Base-by-base conservation (phyloP, 2,888 invertebrate species). In the Ptychoptera albimana region DNA sequence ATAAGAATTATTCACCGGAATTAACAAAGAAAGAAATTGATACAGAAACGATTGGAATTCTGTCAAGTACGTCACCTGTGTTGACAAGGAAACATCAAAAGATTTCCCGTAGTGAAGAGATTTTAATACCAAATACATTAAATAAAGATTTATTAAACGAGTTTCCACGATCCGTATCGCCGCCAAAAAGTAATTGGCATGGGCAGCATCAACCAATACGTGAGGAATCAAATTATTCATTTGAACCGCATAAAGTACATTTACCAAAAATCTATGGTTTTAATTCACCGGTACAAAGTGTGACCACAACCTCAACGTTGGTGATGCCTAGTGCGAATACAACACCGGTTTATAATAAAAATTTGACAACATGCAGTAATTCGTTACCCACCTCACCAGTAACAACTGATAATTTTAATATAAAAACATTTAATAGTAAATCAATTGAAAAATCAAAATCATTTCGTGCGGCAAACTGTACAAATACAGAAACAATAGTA, bases 391-490 rank as follows among this genome's bases (percentile, higher is more conserved):
- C 23, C 23, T 23, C 23, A 7, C 23, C 23, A 23, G 7, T 23
- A 23, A 5, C 23, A 23, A 67, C 63, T 47, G 59, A 60, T 4
- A 59, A 59, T 34, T 63, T 66, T 6, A 66, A 63, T 8, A 49
- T 66, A 45, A 60, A 66, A 51, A 56, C 62, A 29, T 70, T 67
- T 54, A 61, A 68, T 30, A 66, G 70, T 50, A 74, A 73, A 59
- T 71, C 75, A 15, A 72, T 82, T 16, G 73, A 77, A 42, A 82
- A 82, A 58, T 79, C 81, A 2, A 78, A 79, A 50, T 82, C 82
- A 55, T 82, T 82, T 61, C 74, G 76, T 54, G 14, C 37, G 2
- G 13, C 39, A 39, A 29, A 39, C 5, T 15, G 16, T 23, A 39
- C 23, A 39, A 44, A 44, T 40, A 34, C 37, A 30, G 36, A 44